Evolutionary conservation across 37 sponge, comb jelly and placozoan species (phyloP).

Genomic region (Cliona cf. orientalis): DNA sequence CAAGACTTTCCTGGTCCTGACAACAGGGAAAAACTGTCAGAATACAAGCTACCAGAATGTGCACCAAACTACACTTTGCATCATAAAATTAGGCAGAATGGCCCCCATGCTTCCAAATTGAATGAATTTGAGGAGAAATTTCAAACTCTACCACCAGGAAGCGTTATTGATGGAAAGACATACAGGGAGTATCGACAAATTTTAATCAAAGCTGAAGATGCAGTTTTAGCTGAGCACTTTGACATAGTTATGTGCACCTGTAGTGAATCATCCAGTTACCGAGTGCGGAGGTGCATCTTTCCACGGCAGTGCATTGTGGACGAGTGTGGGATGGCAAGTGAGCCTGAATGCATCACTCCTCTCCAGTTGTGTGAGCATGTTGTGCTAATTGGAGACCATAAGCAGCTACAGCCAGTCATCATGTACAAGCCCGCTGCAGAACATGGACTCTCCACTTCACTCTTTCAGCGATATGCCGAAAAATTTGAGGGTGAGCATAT

Average conservation of each 20-base stretch:
- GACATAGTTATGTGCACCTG: conserved; percentile 71
- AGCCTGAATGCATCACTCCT: conserved; percentile 74
- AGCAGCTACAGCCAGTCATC: conserved; percentile 72
- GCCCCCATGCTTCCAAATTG: too few species aligned
- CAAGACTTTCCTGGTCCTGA: conserved; percentile 45
- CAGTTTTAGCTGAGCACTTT: conserved; percentile 24
- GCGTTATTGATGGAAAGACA: not conserved
- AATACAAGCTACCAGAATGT: conserved; percentile 2
- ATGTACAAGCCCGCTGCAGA: conserved; percentile 32
- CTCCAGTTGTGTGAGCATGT: conserved; percentile 64
- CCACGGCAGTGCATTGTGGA: conserved; percentile 67
- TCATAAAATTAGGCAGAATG: conserved; percentile 16
- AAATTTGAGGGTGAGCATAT: not conserved
- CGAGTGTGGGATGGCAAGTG: conserved; percentile 80
- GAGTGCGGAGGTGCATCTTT: conserved; percentile 11
- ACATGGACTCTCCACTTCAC: conserved; percentile 52
- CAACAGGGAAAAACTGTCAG: not conserved
- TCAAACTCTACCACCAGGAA: not conserved
- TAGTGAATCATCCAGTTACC: conserved; percentile 46
- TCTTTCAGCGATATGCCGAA: conserved; percentile 66
- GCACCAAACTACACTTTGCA: conserved; percentile 52
- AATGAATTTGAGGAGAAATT: conserved; percentile 19
- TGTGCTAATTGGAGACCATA: conserved; percentile 74
- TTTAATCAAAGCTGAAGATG: conserved; percentile 17
- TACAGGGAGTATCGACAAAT: conserved; percentile 6